phyloP scores from a whole-genome alignment of 2,888 invertebrate species.

The Endomychus coccineus region DNA sequence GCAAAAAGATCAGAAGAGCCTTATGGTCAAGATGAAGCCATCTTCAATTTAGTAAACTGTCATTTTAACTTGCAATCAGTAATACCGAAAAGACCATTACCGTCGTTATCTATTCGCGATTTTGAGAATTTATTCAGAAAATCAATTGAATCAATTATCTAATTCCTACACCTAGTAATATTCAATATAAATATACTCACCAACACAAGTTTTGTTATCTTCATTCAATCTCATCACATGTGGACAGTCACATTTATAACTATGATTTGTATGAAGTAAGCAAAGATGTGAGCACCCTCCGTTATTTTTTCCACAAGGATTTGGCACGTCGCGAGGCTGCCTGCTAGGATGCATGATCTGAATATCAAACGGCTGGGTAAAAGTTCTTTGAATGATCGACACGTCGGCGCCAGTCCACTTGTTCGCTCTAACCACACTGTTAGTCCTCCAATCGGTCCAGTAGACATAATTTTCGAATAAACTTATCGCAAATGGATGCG shows the following conservation, averaged over 20 bases:
- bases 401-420: slow-evolving; percentile 81
- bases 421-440: slow-evolving; percentile 77
- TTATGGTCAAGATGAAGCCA: too few relatives aligned
- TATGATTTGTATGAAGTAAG: slow-evolving; percentile 58
- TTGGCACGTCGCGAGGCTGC: slow-evolving; percentile 54
- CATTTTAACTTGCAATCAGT: too few relatives aligned
- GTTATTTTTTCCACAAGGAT: slow-evolving; percentile 64
- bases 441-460: slow-evolving; percentile 92
- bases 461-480: slow-evolving; percentile 81
- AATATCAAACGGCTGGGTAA: slow-evolving; percentile 86
- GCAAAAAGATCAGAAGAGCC: too few relatives aligned
- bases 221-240: slow-evolving; percentile 72
- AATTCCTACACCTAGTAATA: too few relatives aligned
- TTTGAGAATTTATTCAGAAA: too few relatives aligned
- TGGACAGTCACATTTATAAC: slow-evolving; percentile 72
- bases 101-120: too few relatives aligned
- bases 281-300: slow-evolving; percentile 79
- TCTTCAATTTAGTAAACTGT: too few relatives aligned
- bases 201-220: slow-evolving; percentile 60
- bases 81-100: too few relatives aligned
- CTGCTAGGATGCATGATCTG: slow-evolving; percentile 73
- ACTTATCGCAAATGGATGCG: slow-evolving; percentile 85
- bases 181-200: too few relatives aligned
- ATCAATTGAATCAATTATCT: too few relatives aligned
- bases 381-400: slow-evolving; percentile 69